Percentiles rank a stretch among this genome's conserved stretches.
Evolutionary conservation across 2,888 invertebrate genomes (phyloP).

Genomic region (Congeria kusceri): DNA sequence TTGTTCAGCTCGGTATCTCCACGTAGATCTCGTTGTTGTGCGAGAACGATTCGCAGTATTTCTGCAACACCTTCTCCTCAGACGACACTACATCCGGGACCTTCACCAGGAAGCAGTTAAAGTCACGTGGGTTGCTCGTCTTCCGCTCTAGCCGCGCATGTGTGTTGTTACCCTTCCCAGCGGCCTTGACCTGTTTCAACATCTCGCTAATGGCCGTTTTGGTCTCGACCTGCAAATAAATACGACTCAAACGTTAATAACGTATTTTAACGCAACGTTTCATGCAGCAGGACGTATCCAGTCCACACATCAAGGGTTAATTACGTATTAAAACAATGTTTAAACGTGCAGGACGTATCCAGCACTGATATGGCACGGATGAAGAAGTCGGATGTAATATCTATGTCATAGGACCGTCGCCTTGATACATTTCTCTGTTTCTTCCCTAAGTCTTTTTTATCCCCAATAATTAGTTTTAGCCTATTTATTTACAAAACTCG

Average conservation of each 20-base stretch:
- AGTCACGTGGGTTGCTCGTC: constrained; percentile 36
- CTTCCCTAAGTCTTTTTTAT: too few relatives aligned
- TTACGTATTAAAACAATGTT: too few relatives aligned
- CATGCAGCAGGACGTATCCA: not conserved
- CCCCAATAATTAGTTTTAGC: too few relatives aligned
- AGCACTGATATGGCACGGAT: not conserved
- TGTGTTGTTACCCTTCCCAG: constrained; percentile 9
- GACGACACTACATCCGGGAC: constrained; percentile 28
- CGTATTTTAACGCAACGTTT: not conserved
- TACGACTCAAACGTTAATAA: not conserved
- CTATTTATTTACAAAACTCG: too few relatives aligned
- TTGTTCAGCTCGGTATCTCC: constrained; percentile 30
- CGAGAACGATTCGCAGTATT: constrained; percentile 9
- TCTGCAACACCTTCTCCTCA: constrained; percentile 21
- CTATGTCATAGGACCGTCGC: too few relatives aligned
- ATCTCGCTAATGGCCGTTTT: constrained; percentile 14
- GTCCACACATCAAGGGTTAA: too few relatives aligned
- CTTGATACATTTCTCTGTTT: too few relatives aligned
- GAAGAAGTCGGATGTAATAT: too few relatives aligned
- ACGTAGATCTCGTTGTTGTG: constrained; percentile 21
- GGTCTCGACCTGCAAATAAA: constrained; percentile 24
- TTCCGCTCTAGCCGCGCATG: constrained; percentile 26
- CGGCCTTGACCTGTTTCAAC: constrained; percentile 8
- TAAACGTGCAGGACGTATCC: not conserved
- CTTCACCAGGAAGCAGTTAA: constrained; percentile 52